Base-by-base conservation (phyloP, 2,888 invertebrate genomes). In the Volucella bombylans region DNA sequence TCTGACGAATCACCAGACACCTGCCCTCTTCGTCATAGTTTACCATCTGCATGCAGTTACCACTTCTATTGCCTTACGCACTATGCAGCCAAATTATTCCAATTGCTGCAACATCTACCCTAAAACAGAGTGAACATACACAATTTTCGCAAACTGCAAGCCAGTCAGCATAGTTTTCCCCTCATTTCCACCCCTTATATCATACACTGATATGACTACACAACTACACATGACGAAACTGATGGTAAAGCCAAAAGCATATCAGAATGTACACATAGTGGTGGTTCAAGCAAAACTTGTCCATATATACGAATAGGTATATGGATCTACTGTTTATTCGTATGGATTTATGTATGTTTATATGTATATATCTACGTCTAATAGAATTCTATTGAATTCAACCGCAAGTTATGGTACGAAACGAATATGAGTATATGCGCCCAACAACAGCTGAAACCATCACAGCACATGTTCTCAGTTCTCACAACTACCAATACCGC, bases 71-170 rank as follows among this genome's bases (percentile, higher is more conserved):
- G 52, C 38, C 15, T 41, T 18, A 45, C 23, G 52, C 67, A 71
- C 73, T 73, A 68, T 73, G 65, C 79, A 74, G 69, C 43, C 45
- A 23, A 57, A 79, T 62, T 43, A 15, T 68, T 55, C 74, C 47
- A 59, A 67, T 64, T 62, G 68, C 31, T 43, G 64, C 64, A 76
- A 31, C 64, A 47, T 81, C 72, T 85, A 85, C 85, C 85, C 85
- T 85, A 81, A 69, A 23, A 31, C 31, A 31, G 31, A 67, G 41
- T 62, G 61, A 72, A 41, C 47, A 52, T 15, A 72, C 31, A 65
- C 8, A 69, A 54, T 74, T 74, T 31, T 67, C n/a, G 38, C 65
- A 65, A 69, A 45, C 41, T 59, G 54, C 73, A 79, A 73, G 18
- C 57, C 50, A 69, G 15, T 57, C n/a, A 14, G 52, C 45, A 43